phyloP scores from a whole-genome alignment of 2,888 invertebrate species.

The Eudemis profundana region DNA sequence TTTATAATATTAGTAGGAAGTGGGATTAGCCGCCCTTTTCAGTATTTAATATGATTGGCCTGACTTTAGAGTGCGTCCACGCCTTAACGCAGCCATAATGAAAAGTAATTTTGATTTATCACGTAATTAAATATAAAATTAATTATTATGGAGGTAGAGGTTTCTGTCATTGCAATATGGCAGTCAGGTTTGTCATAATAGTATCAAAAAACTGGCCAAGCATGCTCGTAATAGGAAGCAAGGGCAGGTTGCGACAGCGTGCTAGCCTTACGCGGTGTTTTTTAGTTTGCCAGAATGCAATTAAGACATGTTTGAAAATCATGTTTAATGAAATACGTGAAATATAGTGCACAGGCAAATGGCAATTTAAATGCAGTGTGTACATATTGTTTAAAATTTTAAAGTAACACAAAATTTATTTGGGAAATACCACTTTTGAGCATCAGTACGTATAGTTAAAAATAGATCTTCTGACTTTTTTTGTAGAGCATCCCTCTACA shows the following conservation, averaged over 20 bases:
- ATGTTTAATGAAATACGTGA: slow-evolving; percentile 13
- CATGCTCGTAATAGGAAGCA: slow-evolving; percentile 28
- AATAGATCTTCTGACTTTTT: no score
- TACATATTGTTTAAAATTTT: background rate
- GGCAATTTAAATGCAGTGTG: background rate
- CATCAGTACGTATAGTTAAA: no score
- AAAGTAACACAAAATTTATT: no score
- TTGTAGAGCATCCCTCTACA: no score
- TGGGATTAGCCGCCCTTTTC: no score
- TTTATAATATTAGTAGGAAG: no score
- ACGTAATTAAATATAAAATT: slow-evolving; percentile 44
- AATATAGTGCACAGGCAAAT: background rate
- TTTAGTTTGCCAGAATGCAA: slow-evolving; percentile 10
- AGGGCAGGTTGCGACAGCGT: slow-evolving; percentile 29
- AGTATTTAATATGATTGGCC: no score
- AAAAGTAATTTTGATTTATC: slow-evolving; percentile 46
- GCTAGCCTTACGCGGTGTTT: background rate
- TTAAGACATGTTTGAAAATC: slow-evolving; percentile 34
- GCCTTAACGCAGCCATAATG: slow-evolving; percentile 14
- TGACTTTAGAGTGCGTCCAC: background rate
- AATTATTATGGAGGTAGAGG: slow-evolving; percentile 44
- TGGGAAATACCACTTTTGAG: no score
- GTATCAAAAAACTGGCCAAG: slow-evolving; percentile 33
- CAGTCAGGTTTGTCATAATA: slow-evolving; percentile 52
- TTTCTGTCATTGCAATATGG: slow-evolving; percentile 52